Evolutionary conservation across 2,888 invertebrate genomes (phyloP), one percentile per base, ranked within the genome.

Genomic region (Gnatocerus cornutus): DNA sequence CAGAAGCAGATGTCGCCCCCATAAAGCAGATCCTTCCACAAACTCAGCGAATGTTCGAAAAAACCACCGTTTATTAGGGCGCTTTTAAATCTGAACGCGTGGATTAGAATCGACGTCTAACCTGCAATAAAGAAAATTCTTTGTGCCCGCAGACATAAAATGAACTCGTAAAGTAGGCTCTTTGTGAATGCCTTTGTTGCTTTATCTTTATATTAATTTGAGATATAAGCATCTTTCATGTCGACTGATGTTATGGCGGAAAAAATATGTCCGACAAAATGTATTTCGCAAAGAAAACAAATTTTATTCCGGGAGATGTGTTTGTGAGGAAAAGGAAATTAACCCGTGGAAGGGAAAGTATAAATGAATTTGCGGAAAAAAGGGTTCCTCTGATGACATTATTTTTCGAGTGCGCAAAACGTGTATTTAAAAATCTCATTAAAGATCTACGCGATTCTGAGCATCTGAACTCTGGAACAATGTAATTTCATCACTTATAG

Each of bases 41-140:
- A 39, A 48, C 30, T 55, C 55, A 55, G 55, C 55, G 16, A 55
- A 52, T 33, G 52, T 29, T 13, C 52, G 52, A 52, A 30, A 55
- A 55, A 39, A 55, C n/a, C 43, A 9, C 30, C 50, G 29, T 56
- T 56, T 56, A 56, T 56, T 56, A 56, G 43, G 37, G n/a, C 33
- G 52, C 16, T 55, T 52, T 52, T 55, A 55, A 55, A 39, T 52
- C 52, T n/a, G 37, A 9, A 52, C n/a, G 30, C 30, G 52, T 7
- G 52, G 52, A 52, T 52, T 52, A 52, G 52, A 52, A 52, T 55
- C 56, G 43, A 43, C 29, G 41, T 56, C 41, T 56, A 56, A 56
- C 56, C 43, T 43, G 29, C 56, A 56, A 56, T 56, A 56, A 56
- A 43, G 39, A 41, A 55, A 37, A 39, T 55, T 43, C 27, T 13